These are phyloP conservation scores for Archaeoteleia sp. DNA, from an alignment of 2,888 invertebrate genomes.

Conservation along the genomic window DNA sequence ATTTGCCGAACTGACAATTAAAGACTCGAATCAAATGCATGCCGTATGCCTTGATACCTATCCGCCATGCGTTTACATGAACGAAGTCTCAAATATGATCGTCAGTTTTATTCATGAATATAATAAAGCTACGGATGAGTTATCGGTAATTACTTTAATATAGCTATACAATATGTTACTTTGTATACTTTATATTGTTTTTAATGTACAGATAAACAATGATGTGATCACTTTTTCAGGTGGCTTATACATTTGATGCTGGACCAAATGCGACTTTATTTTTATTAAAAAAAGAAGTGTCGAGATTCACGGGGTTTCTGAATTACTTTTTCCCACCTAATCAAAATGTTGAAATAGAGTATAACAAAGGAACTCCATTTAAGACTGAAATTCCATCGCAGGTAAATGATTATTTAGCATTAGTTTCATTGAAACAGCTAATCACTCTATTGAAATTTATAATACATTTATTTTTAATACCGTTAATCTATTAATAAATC, in stretches of 20 bases:
- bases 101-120: constrained; percentile 87
- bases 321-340: constrained; percentile 83
- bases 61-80: constrained; percentile 96
- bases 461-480: constrained; percentile 22
- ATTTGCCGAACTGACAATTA: constrained; percentile 97
- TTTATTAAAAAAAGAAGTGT: constrained; percentile 84
- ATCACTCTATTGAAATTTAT: no score
- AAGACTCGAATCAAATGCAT: constrained; percentile 98
- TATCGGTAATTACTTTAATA: constrained; percentile 76
- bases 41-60: constrained; percentile 94
- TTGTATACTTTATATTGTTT: constrained; percentile 2
- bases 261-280: constrained; percentile 97
- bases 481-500: no score
- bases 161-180: constrained; percentile 9
- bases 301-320: constrained; percentile 81
- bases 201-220: no score
- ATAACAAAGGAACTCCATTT: constrained; percentile 78
- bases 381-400: constrained; percentile 60
- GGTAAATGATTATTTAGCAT: constrained; percentile 58
- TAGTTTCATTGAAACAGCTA: constrained; percentile 49
- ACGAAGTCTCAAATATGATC: constrained; percentile 88
- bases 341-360: constrained; percentile 73
- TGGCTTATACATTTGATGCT: constrained; percentile 99
- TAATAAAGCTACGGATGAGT: constrained; percentile 81
- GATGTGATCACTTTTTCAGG: no score